Conservation (phyloP, 1,140 invertebrate genomes). For the Drosophila aff. region DNA sequence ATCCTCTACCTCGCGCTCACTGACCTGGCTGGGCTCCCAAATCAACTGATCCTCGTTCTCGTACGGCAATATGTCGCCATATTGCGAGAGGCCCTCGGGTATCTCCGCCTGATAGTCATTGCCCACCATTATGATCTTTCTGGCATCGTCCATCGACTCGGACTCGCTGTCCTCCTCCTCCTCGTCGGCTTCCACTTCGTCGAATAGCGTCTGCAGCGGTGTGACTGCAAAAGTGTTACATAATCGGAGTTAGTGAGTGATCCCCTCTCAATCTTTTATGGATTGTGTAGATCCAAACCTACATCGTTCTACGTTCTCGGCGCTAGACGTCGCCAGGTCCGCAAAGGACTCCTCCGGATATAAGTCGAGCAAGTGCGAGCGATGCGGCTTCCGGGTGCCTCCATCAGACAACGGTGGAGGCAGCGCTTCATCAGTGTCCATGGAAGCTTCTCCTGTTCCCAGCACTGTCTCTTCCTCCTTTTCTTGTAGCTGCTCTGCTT, state of each 20-base stretch:
- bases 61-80: slow-evolving; percentile 96
- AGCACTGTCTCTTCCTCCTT: slow-evolving; percentile 2
- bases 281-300: background rate
- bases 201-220: slow-evolving; percentile 88
- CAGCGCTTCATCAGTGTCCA: slow-evolving; percentile 8
- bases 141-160: slow-evolving; percentile 86
- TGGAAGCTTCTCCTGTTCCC: slow-evolving; percentile 13
- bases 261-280: background rate
- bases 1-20: slow-evolving; percentile 91
- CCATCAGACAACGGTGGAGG: slow-evolving; percentile 18
- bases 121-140: slow-evolving; percentile 96
- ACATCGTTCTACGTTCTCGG: slow-evolving; percentile 59
- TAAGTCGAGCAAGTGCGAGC: slow-evolving; percentile 71
- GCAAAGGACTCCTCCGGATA: slow-evolving; percentile 76
- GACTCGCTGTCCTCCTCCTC: slow-evolving; percentile 92
- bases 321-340: slow-evolving; percentile 48
- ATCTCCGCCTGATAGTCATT: slow-evolving; percentile 97
- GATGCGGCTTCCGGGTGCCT: slow-evolving; percentile 66
- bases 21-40: slow-evolving; percentile 93
- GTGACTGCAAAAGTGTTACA: slow-evolving; percentile 71
- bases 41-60: slow-evolving; percentile 97
- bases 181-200: slow-evolving; percentile 90
- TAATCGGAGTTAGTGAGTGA: background rate
- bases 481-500: background rate
- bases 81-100: slow-evolving; percentile 95